phyloP scores from a whole-genome alignment of 35 echinoderm and acorn worm species.

The Apostichopus californicus region DNA sequence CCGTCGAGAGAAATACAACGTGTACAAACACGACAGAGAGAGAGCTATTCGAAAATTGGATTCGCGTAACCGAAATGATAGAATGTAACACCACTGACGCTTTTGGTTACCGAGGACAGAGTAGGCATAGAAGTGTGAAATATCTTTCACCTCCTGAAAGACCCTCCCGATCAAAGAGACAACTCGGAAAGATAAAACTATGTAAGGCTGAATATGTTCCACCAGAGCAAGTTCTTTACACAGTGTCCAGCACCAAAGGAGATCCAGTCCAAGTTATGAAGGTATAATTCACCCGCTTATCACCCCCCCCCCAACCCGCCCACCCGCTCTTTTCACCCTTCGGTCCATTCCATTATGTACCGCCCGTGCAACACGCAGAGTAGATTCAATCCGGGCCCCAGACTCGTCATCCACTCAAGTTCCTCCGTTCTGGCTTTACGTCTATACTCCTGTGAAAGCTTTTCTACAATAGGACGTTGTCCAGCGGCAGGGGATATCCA shows the following conservation, averaged over 20 bases:
- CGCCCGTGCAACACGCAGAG: too few relatives aligned
- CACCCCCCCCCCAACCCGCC: not conserved
- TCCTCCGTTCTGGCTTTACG: too few relatives aligned
- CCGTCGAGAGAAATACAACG: slow-evolving; percentile 1
- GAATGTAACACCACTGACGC: slow-evolving; percentile 1
- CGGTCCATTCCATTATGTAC: too few relatives aligned
- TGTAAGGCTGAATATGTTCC: slow-evolving; percentile 21
- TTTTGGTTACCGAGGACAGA: not conserved
- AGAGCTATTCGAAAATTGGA: slow-evolving; percentile 3
- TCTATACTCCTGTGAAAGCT: too few relatives aligned
- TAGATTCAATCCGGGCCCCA: too few relatives aligned
- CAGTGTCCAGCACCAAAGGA: not conserved
- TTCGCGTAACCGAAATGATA: not conserved
- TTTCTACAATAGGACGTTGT: too few relatives aligned
- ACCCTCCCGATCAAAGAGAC: not conserved
- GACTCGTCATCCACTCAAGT: too few relatives aligned
- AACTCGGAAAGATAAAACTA: not conserved
- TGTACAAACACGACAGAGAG: slow-evolving; percentile 26
- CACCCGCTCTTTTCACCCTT: not conserved
- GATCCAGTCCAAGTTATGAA: slow-evolving; percentile 33
- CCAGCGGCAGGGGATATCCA: too few relatives aligned
- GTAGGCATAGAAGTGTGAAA: not conserved
- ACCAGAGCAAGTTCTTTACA: slow-evolving; percentile 24
- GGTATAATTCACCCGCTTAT: not conserved
- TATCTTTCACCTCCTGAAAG: not conserved